Percentiles rank a stretch among this genome's conserved stretches.
Evolutionary conservation across 2,888 invertebrate genomes (phyloP).

Genomic region (Tuberolachnus salignus): DNA sequence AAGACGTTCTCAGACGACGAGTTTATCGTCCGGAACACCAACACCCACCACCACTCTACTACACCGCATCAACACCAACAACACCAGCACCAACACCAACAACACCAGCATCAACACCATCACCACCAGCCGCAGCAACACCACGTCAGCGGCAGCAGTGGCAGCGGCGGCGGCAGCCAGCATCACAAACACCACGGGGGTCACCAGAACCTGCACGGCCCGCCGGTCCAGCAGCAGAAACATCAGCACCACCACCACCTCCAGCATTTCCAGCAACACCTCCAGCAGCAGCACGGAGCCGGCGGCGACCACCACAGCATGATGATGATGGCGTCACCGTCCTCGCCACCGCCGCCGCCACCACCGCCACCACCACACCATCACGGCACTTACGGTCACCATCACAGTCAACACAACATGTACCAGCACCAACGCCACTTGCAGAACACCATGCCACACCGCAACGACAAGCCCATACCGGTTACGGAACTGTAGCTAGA

Average conservation of each 20-base stretch:
- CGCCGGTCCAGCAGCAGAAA: not conserved
- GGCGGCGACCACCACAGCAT: conserved; percentile 41
- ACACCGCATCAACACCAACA: conserved; percentile 58
- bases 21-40: conserved; percentile 74
- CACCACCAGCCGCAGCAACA: not conserved
- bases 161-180: not conserved
- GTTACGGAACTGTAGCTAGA: conserved; percentile 96
- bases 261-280: conserved; percentile 8
- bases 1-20: conserved; percentile 89
- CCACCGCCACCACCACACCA: not conserved
- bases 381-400: conserved; percentile 30
- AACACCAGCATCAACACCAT: conserved; percentile 59
- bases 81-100: conserved; percentile 63
- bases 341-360: not conserved
- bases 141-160: not conserved
- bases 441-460: conserved; percentile 61
- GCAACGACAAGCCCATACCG: conserved; percentile 74
- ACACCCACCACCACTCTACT: conserved; percentile 61
- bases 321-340: conserved; percentile 28
- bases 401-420: not conserved
- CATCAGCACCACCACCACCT: conserved; percentile 30
- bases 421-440: conserved; percentile 61
- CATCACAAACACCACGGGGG: conserved; percentile 8
- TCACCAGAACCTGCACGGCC: not conserved
- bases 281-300: conserved; percentile 13